A percentile compares a stretch with the other conserved stretches of the same genome.
Evolutionary conservation across 2,113 vertebrate species (phyloP).

Genomic region (Silurus glanis): DNA sequence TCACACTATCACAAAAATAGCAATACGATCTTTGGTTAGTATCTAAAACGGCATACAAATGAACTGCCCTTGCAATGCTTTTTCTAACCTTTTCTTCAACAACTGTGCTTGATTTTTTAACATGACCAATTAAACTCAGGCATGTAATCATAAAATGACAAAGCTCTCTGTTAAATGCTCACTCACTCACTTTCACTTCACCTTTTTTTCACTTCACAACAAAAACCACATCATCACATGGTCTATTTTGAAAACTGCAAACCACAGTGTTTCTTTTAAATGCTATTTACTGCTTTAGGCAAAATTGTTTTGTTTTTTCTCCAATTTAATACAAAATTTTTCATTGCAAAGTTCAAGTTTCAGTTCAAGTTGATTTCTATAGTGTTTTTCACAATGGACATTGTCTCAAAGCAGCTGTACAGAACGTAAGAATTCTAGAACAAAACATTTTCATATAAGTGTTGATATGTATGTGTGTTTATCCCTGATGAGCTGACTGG

Average conservation of each 20-base stretch:
- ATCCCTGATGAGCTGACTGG: no score
- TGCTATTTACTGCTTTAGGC: background rate
- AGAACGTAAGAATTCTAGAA: no score
- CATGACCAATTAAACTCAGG: background rate
- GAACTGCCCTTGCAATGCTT: background rate
- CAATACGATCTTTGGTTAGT: background rate
- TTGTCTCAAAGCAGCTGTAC: no score
- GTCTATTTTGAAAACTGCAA: slow-evolving; percentile 2
- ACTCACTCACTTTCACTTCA: background rate
- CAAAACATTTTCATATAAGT: no score
- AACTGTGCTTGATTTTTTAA: background rate
- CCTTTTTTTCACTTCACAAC: no score
- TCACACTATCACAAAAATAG: background rate
- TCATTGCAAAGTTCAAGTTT: background rate
- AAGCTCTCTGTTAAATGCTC: background rate
- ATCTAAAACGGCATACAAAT: background rate
- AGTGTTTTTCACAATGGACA: no score
- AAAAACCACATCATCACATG: slow-evolving; percentile 9
- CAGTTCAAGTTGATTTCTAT: no score
- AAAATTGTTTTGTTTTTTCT: background rate
- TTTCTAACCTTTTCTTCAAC: background rate
- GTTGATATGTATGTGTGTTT: no score
- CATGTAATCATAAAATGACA: background rate
- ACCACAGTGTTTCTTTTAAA: slow-evolving; percentile 31
- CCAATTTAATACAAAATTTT: background rate